Conservation (phyloP, 2,888 invertebrate genomes). For the Meghimatium bilineatum region DNA sequence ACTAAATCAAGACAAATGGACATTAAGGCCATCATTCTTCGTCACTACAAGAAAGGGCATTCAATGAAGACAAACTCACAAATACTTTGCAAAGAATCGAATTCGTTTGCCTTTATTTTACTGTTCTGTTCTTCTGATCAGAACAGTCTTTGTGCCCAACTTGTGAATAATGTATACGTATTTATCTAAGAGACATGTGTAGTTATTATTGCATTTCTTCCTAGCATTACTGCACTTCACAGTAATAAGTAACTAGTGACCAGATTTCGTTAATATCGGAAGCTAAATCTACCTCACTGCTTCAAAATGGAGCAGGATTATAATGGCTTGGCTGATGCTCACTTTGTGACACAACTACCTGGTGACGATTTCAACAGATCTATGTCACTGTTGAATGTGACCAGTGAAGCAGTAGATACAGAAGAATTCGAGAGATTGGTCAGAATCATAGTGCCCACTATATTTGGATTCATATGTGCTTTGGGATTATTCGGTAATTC, state of each 20-base stretch:
- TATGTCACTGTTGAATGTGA: background rate
- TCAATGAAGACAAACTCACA: background rate
- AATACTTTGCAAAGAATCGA: background rate
- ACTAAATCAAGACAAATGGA: slow-evolving; percentile 31
- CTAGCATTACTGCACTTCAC: background rate
- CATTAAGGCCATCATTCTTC: slow-evolving; percentile 34
- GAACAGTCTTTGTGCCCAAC: too few relatives aligned
- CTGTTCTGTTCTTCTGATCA: background rate
- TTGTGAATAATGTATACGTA: too few relatives aligned
- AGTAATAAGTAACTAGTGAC: background rate
- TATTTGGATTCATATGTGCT: slow-evolving; percentile 90
- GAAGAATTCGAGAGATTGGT: slow-evolving; percentile 57
- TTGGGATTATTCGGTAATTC: slow-evolving; percentile 92
- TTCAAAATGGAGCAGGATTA: slow-evolving; percentile 4
- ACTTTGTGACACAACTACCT: background rate
- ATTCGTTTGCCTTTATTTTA: background rate
- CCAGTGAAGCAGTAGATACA: background rate
- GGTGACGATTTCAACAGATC: background rate
- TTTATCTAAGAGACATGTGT: background rate
- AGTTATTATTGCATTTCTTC: background rate
- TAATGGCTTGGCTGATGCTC: slow-evolving; percentile 23
- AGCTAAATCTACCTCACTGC: too few relatives aligned
- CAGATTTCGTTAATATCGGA: background rate
- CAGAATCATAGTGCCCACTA: slow-evolving; percentile 78
- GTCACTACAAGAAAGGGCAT: slow-evolving; percentile 20